Evolutionary conservation across 2,113 vertebrate species (phyloP).

Genomic region (Trichechus manatus): DNA sequence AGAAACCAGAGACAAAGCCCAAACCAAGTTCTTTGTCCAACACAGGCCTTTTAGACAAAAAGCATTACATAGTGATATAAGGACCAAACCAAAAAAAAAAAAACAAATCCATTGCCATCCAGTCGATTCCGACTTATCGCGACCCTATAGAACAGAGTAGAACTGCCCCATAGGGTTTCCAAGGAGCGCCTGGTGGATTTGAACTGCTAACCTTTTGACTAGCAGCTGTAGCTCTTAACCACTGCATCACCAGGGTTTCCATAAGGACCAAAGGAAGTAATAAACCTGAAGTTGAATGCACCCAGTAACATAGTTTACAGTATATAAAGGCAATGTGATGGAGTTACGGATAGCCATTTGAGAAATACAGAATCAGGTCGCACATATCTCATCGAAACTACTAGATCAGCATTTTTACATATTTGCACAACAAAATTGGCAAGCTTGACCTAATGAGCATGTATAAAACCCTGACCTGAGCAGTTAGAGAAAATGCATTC

Average conservation of each 20-base stretch:
- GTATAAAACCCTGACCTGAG: neutral
- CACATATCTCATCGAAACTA: neutral
- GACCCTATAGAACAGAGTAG: no score
- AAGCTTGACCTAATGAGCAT: neutral
- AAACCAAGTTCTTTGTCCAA: no score
- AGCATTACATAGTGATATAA: neutral
- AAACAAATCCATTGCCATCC: no score
- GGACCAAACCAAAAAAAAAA: no score
- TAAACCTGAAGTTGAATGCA: neutral
- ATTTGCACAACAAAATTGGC: neutral
- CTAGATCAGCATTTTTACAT: neutral
- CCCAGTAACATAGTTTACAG: neutral
- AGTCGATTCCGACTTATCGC: no score
- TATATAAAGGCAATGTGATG: neutral
- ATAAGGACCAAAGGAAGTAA: neutral
- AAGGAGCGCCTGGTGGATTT: no score
- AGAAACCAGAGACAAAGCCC: no score
- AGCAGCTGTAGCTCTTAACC: no score
- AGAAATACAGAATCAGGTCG: neutral
- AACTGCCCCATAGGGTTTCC: no score
- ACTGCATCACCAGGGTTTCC: no score
- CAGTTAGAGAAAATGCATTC: neutral
- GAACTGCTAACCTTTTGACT: no score
- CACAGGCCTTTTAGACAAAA: neutral
- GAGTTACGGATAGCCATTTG: neutral